phyloP scores from a whole-genome alignment of 1,140 invertebrate genomes.

The Drosophila parvula region DNA sequence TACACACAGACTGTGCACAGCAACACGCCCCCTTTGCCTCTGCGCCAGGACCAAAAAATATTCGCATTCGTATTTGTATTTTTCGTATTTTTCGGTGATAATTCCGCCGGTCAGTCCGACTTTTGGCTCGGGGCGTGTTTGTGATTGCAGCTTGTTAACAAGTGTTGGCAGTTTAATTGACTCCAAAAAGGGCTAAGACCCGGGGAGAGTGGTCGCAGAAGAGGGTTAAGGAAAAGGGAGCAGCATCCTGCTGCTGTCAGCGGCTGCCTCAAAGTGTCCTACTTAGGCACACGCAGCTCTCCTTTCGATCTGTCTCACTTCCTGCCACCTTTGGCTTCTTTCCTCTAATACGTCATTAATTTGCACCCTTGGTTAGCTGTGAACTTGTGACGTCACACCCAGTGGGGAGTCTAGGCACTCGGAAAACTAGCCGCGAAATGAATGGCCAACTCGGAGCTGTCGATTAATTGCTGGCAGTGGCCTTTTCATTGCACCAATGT shows the following conservation, averaged over 20 bases:
- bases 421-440: constrained; percentile 44
- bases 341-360: constrained; percentile 39
- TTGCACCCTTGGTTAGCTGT: constrained; percentile 39
- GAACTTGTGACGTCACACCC: constrained; percentile 55
- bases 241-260: constrained; percentile 67
- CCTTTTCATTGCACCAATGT: constrained; percentile 69
- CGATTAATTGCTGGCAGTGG: constrained; percentile 74
- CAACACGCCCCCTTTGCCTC: constrained; percentile 46
- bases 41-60: constrained; percentile 40
- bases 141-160: constrained; percentile 84
- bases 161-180: constrained; percentile 84
- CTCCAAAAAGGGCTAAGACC: constrained; percentile 26
- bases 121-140: constrained; percentile 74
- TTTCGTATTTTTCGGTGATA: constrained; percentile 60
- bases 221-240: constrained; percentile 8
- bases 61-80: constrained; percentile 26
- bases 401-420: constrained; percentile 36
- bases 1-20: constrained; percentile 39
- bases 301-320: constrained; percentile 30
- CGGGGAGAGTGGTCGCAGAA: neutral
- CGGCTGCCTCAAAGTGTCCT: constrained; percentile 57
- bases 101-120: constrained; percentile 51
- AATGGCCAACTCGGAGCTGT: constrained; percentile 50
- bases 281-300: constrained; percentile 56
- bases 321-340: constrained; percentile 26